Base-by-base conservation (phyloP, 2,797 vertebrate genomes). In the Fistularia tabacaria region DNA sequence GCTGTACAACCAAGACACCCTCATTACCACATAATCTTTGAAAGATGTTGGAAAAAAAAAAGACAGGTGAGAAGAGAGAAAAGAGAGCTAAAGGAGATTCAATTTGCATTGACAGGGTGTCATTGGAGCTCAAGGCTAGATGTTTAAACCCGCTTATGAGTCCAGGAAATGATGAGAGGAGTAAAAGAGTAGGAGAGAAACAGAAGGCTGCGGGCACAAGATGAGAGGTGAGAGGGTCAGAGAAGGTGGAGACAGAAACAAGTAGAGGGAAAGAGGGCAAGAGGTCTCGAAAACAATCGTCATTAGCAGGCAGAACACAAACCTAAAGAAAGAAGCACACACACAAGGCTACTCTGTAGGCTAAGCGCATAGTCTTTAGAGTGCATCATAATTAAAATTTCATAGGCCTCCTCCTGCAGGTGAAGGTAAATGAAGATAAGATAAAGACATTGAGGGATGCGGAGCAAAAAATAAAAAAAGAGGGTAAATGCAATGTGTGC, bases 321-420 rank as follows among this genome's bases (percentile, higher is more conserved):
- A 50, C 46, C 43, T 47, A 10, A 14, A 57, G 65, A 76, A 68
- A 76, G 56, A 47, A 63, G 63, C 40, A 47, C 43, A 38, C 43
- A 54, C 47, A 59, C 69, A 68, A 41, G 39, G 53, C 72, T 76
- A 38, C 62, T 85, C 74, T 64, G 77, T 42, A 85, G 46, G 74
- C 80, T 13, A 41, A 64, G 77, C 79, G 79, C 87, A 84, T 68
- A 59, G 61, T 60, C 69, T 57, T 75, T 65, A 79, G 79, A 67
- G 71, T 59, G 74, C 76, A 78, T 70, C 12, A 37, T 77, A 80
- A 83, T 88, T 86, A 81, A 88, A 87, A 84, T 86, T 87, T 86
- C 74, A 88, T 81, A 61, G 64, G 66, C 54, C 61, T 64, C 63
- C 73, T 81, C 46, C 65, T 76, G 76, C 68, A 86, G 80, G 82